A percentile compares a stretch with the other conserved stretches of the same genome.
phyloP scores from a whole-genome alignment of 2,113 vertebrate species.

The Pygoscelis antarcticus region DNA sequence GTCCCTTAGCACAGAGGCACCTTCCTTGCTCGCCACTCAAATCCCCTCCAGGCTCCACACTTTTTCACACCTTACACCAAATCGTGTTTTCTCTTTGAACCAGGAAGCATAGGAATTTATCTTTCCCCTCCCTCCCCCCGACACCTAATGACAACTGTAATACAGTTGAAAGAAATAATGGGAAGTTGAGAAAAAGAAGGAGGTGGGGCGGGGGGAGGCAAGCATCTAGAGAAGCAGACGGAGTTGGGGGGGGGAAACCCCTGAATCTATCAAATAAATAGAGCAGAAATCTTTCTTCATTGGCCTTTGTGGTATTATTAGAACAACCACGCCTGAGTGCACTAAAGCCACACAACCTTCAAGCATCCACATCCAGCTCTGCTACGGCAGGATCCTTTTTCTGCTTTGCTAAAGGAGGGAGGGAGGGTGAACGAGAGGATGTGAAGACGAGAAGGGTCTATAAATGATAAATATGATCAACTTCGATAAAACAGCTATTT shows the following conservation, averaged over 20 bases:
- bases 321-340: slow-evolving; percentile 59
- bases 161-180: neutral
- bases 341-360: slow-evolving; percentile 52
- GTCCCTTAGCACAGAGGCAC: neutral
- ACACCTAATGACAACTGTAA: neutral
- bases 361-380: slow-evolving; percentile 40
- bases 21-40: neutral
- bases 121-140: too few relatives aligned
- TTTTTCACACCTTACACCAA: neutral
- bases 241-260: slow-evolving; percentile 20
- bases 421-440: neutral
- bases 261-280: slow-evolving; percentile 67
- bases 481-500: slow-evolving; percentile 34
- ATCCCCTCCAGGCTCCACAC: neutral
- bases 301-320: slow-evolving; percentile 73
- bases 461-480: slow-evolving; percentile 29
- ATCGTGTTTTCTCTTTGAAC: neutral
- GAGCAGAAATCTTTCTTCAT: slow-evolving; percentile 71
- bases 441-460: neutral
- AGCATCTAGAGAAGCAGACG: slow-evolving; percentile 37
- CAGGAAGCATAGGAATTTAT: neutral
- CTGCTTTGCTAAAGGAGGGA: neutral
- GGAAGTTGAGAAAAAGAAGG: slow-evolving; percentile 8
- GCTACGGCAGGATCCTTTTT: neutral
- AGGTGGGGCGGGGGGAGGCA: neutral